Conservation (phyloP, 1,140 invertebrate species). For the Mylabris phalerata region DNA sequence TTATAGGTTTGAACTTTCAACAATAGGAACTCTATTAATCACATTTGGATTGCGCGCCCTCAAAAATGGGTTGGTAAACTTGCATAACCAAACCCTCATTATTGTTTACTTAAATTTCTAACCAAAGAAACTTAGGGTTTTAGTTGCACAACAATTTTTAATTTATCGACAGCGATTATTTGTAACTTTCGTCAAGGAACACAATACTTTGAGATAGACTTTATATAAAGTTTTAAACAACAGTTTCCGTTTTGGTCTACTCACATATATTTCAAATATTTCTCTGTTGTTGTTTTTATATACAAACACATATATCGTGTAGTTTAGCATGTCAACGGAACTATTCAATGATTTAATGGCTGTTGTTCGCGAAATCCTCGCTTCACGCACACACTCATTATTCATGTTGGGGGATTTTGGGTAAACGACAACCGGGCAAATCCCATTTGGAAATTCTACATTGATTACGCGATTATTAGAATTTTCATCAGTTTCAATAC, state of each 20-base stretch:
- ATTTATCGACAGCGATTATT: no score
- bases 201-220: no score
- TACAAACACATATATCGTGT: conserved; percentile 2
- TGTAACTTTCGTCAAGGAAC: no score
- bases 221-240: no score
- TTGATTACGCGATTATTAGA: background rate
- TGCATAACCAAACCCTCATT: no score
- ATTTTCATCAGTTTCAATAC: conserved; percentile 2
- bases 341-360: conserved; percentile 11
- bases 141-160: no score
- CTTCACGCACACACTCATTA: conserved; percentile 10
- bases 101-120: no score
- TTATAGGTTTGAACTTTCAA: no score
- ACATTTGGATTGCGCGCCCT: no score
- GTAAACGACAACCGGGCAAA: background rate
- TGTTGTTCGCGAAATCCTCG: conserved; percentile 6
- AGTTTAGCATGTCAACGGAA: conserved; percentile 14
- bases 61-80: no score
- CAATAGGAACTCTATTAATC: no score
- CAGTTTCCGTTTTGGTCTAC: background rate
- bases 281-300: conserved; percentile 1
- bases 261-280: conserved; percentile 8
- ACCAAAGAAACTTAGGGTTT: no score
- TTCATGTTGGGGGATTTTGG: background rate
- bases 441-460: background rate